phyloP scores from a whole-genome alignment of 2,797 vertebrate species.

The Moxostoma hubbsi region DNA sequence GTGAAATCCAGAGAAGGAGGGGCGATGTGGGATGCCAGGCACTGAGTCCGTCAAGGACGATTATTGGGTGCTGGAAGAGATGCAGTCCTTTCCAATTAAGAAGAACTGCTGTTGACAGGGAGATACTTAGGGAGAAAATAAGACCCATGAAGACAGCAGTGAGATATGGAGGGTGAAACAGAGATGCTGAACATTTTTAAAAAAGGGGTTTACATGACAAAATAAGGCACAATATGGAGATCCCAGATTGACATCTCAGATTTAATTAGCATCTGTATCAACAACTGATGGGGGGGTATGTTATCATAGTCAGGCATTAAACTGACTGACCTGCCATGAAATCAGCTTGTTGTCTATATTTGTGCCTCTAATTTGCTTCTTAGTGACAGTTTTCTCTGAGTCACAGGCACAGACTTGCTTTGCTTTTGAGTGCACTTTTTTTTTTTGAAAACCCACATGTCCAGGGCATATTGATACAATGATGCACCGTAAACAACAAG shows the following conservation, averaged over 20 bases:
- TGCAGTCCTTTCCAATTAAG: constrained; percentile 50
- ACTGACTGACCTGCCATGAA: constrained; percentile 9
- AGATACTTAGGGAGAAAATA: constrained; percentile 32
- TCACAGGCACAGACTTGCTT: background rate
- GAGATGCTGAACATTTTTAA: constrained; percentile 5
- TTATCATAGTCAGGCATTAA: background rate
- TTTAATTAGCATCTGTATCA: constrained; percentile 25
- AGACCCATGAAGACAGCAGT: constrained; percentile 47
- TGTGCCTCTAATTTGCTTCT: constrained; percentile 29
- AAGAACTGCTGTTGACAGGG: constrained; percentile 31
- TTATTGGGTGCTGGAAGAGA: constrained; percentile 50
- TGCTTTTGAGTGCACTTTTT: background rate
- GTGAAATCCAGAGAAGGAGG: constrained; percentile 11
- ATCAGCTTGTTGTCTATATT: constrained; percentile 15
- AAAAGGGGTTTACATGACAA: background rate
- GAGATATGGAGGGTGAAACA: constrained; percentile 24
- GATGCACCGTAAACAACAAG: too few species aligned
- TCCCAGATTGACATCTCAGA: constrained; percentile 19
- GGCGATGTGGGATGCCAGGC: constrained; percentile 3
- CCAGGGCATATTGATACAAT: background rate
- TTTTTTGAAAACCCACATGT: background rate
- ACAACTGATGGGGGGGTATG: constrained; percentile 14
- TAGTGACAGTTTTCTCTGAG: background rate
- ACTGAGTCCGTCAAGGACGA: constrained; percentile 42
- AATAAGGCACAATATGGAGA: too few species aligned